Evolutionary conservation across 2,888 invertebrate species (phyloP).

Genomic region (Oasisia sp.): DNA sequence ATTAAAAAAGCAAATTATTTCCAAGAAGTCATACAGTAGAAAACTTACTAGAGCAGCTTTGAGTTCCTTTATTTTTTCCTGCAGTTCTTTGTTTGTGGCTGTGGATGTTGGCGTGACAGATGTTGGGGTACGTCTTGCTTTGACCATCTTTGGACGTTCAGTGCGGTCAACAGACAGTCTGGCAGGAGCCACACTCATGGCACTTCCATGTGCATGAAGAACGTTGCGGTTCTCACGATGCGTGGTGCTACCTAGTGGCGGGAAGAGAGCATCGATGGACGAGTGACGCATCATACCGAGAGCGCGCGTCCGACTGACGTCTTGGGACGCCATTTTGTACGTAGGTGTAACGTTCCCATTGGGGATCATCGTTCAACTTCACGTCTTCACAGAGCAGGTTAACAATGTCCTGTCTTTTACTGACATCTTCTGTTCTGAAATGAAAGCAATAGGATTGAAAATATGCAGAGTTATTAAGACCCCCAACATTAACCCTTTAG

Average conservation of each 20-base stretch:
- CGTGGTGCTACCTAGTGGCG: background rate
- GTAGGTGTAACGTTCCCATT: background rate
- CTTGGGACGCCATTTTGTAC: background rate
- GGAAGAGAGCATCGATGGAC: background rate
- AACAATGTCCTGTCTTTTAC: background rate
- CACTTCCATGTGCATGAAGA: background rate
- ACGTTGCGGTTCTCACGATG: background rate
- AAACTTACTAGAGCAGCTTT: background rate
- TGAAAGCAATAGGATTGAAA: background rate
- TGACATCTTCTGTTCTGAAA: background rate
- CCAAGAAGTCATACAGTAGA: background rate
- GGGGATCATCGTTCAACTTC: background rate
- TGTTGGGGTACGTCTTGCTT: background rate
- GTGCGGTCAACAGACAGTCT: background rate
- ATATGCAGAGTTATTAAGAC: background rate
- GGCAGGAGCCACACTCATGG: background rate
- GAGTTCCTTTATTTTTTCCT: background rate
- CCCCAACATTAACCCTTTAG: too few relatives aligned
- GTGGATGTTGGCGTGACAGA: background rate
- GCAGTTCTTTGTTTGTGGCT: background rate
- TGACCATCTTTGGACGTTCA: background rate
- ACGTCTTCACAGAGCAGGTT: background rate
- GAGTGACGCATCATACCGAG: background rate
- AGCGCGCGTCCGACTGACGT: background rate
- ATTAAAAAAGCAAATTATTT: too few relatives aligned